Conservation (phyloP, 2,888 invertebrate genomes). For the Drosophila quinaria region DNA sequence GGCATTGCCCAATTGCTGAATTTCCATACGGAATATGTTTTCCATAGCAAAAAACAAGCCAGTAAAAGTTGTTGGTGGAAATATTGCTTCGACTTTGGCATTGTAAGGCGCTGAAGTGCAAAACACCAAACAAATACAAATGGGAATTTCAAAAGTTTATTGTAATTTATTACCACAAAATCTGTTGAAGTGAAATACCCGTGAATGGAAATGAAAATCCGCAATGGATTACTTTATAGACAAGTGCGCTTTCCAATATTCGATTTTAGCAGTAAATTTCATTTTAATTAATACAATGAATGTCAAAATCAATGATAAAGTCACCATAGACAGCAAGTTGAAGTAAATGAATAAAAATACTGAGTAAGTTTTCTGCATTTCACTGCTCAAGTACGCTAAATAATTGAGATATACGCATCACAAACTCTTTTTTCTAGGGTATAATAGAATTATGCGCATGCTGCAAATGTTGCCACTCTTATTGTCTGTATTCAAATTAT, state of each 20-base stretch:
- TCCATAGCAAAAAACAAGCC: background rate
- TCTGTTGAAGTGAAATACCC: constrained; percentile 30
- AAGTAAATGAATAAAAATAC: background rate
- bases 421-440: constrained; percentile 3
- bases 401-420: background rate
- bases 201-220: constrained; percentile 8
- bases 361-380: background rate
- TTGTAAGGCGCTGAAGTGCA: constrained; percentile 57
- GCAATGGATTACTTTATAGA: constrained; percentile 26
- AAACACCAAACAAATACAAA: constrained; percentile 52
- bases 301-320: constrained; percentile 34
- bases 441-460: background rate
- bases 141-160: constrained; percentile 61
- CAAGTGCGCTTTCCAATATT: constrained; percentile 34
- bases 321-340: constrained; percentile 2
- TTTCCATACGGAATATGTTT: constrained; percentile 32
- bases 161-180: constrained; percentile 55
- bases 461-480: background rate
- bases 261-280: constrained; percentile 48
- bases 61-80: constrained; percentile 14
- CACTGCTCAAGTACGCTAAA: background rate
- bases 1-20: constrained; percentile 31
- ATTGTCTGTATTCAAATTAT: constrained; percentile 11
- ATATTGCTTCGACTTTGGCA: constrained; percentile 38
- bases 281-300: constrained; percentile 55